Conservation (phyloP, 2,888 invertebrate genomes). For the Nemoura dubitans region DNA sequence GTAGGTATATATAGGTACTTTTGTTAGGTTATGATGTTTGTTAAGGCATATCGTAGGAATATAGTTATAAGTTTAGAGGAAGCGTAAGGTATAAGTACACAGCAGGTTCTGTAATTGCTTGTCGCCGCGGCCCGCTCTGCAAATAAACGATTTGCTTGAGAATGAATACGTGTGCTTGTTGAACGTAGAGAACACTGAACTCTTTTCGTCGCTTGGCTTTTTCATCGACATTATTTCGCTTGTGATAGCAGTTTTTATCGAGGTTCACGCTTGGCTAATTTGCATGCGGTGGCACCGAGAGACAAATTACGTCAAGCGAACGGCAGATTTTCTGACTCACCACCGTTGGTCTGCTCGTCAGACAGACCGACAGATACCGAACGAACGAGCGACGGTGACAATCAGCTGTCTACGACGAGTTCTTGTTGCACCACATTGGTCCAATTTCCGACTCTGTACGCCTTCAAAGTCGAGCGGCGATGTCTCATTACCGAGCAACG, state of each 20-base stretch:
- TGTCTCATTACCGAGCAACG: background rate
- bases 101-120: background rate
- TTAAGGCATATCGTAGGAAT: no score
- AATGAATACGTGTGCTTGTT: background rate
- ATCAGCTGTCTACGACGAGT: background rate
- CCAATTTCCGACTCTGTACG: background rate
- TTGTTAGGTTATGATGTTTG: no score
- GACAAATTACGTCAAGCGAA: background rate
- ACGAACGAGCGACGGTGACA: background rate
- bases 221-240: conserved; percentile 7
- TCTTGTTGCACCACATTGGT: background rate
- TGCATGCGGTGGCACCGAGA: background rate
- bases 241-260: conserved; percentile 1
- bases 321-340: conserved; percentile 5
- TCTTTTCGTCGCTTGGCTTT: background rate
- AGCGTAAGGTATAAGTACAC: no score
- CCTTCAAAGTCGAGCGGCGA: background rate
- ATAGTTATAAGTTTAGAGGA: no score
- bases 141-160: background rate
- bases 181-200: conserved; percentile 2
- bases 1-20: no score
- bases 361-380: background rate
- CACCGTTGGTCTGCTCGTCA: background rate
- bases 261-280: background rate
- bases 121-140: background rate